Percentiles rank a stretch among this genome's conserved stretches.
Conservation (phyloP, 2,113 vertebrate genomes). For the Tringa solitaria region DNA sequence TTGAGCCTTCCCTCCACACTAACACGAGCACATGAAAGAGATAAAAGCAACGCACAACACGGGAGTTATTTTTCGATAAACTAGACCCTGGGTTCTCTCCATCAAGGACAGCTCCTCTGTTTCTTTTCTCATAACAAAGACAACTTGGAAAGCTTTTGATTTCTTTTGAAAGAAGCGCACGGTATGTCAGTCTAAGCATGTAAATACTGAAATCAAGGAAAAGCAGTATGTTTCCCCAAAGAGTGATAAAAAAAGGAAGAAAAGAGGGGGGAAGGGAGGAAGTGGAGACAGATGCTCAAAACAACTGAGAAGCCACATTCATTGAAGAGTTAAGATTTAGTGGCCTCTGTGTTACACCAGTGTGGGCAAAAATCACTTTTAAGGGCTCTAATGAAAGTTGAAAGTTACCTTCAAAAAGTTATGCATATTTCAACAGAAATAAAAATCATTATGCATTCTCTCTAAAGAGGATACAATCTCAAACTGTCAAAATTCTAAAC, state of each 20-base stretch:
- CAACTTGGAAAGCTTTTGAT: neutral
- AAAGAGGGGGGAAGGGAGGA: neutral
- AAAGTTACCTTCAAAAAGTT: conserved; percentile 81
- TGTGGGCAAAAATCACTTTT: conserved; percentile 27
- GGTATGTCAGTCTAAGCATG: neutral
- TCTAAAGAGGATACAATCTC: conserved; percentile 76
- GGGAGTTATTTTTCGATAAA: neutral
- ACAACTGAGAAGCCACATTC: neutral
- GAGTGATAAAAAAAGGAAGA: neutral
- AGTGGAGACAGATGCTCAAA: neutral
- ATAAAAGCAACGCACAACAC: neutral
- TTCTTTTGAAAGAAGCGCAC: neutral
- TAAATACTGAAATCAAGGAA: conserved; percentile 5
- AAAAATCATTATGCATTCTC: conserved; percentile 78
- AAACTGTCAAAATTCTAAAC: conserved; percentile 76
- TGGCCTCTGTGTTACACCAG: conserved; percentile 23
- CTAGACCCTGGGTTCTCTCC: neutral
- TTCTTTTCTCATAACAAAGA: conserved; percentile 4
- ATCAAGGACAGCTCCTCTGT: neutral
- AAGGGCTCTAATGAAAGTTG: conserved; percentile 70
- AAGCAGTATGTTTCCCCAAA: neutral
- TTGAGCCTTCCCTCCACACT: neutral
- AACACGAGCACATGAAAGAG: neutral
- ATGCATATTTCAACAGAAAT: conserved; percentile 78
- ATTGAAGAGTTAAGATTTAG: conserved; percentile 18